phyloP scores from a whole-genome alignment of 2,888 invertebrate genomes.

The Noctua pronuba region DNA sequence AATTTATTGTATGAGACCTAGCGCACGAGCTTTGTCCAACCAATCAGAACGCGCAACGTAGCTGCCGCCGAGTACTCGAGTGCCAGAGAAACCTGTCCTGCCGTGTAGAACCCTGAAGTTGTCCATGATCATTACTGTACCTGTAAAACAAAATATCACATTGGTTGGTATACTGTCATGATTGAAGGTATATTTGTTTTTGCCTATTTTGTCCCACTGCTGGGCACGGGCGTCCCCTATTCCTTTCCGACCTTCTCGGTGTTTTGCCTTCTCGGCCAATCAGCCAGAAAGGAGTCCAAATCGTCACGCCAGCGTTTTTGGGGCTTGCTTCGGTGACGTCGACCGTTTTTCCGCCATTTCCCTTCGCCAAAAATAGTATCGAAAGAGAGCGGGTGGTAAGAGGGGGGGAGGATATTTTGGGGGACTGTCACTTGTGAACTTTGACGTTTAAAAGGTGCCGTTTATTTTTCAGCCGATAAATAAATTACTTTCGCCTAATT shows the following conservation, averaged over 20 bases:
- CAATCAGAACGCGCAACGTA: constrained; percentile 94
- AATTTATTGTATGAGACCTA: constrained; percentile 82
- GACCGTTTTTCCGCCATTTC: too few species aligned
- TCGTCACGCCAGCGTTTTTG: too few species aligned
- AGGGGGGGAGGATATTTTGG: background rate
- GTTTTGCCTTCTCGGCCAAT: too few species aligned
- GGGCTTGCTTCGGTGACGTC: too few species aligned
- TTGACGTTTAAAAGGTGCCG: background rate
- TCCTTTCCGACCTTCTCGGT: too few species aligned
- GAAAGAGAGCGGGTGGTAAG: too few species aligned
- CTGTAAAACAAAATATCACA: constrained; percentile 75
- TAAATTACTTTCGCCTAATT: too few species aligned
- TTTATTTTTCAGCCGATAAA: too few species aligned
- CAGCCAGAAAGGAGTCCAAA: too few species aligned
- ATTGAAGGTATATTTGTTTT: background rate
- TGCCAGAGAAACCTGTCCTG: constrained; percentile 92
- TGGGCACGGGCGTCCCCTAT: too few species aligned
- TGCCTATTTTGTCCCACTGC: too few species aligned
- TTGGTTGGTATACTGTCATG: background rate
- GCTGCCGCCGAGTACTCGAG: constrained; percentile 92
- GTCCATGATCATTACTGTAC: constrained; percentile 93
- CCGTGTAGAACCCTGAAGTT: constrained; percentile 95
- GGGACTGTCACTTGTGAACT: background rate
- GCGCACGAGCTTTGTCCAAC: constrained; percentile 90
- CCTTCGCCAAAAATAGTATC: too few species aligned